These are phyloP conservation scores for Catajapyx aquilonaris DNA, from an alignment of 1,140 invertebrate species.

Conservation along the genomic window DNA sequence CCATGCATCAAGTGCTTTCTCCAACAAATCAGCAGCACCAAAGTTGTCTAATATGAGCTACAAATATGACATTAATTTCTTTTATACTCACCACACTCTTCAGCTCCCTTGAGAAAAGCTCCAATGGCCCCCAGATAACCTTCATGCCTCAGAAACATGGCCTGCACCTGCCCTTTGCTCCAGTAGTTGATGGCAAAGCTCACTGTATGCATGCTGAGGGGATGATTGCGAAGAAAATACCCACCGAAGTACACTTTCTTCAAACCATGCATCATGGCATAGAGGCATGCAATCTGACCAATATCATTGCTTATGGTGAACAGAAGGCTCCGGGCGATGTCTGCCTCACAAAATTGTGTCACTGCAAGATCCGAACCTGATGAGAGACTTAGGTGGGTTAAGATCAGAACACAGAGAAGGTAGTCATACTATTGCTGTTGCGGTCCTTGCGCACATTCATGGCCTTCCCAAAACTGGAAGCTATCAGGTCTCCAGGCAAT, in stretches of 20 bases:
- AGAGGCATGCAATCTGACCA: slow-evolving; percentile 49
- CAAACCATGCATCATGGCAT: slow-evolving; percentile 40
- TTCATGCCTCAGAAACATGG: slow-evolving; percentile 51
- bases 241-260: slow-evolving; percentile 53
- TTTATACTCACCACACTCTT: slow-evolving; percentile 27
- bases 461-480: slow-evolving; percentile 53
- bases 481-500: slow-evolving; percentile 45
- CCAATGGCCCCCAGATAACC: slow-evolving; percentile 58
- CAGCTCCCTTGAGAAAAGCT: slow-evolving; percentile 46
- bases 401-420: not conserved
- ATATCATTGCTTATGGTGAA: slow-evolving; percentile 58
- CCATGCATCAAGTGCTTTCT: too few species aligned
- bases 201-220: slow-evolving; percentile 52
- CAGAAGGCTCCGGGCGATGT: slow-evolving; percentile 45
- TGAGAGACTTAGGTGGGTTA: not conserved
- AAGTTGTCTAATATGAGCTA: too few species aligned
- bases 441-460: slow-evolving; percentile 20
- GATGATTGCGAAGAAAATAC: slow-evolving; percentile 53
- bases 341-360: slow-evolving; percentile 29
- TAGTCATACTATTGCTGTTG: slow-evolving; percentile 9
- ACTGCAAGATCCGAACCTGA: slow-evolving; percentile 7
- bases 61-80: too few species aligned
- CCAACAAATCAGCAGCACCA: too few species aligned
- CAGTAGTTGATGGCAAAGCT: slow-evolving; percentile 53
- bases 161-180: slow-evolving; percentile 46